Evolutionary conservation across 1,140 invertebrate genomes (phyloP).

Genomic region (Goniozus legneri): DNA sequence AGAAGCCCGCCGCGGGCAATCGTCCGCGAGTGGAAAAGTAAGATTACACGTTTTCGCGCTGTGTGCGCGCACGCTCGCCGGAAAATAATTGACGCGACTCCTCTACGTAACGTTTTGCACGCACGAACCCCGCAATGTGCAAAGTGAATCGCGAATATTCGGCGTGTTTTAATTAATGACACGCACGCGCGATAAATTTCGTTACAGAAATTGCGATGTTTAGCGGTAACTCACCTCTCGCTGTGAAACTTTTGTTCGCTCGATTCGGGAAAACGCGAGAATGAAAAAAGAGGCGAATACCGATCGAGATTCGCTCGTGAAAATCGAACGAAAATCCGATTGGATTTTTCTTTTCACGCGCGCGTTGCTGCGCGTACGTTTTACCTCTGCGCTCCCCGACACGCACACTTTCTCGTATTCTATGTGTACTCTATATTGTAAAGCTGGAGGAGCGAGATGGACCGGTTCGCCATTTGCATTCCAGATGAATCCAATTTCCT

Average conservation of each 20-base stretch:
- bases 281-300: background rate
- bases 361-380: background rate
- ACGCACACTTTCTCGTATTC: too few species aligned
- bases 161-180: too few species aligned
- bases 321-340: constrained; percentile 19
- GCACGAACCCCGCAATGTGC: constrained; percentile 9
- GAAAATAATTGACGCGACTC: constrained; percentile 11
- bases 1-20: constrained; percentile 23
- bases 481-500: constrained; percentile 34
- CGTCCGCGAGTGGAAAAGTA: constrained; percentile 29
- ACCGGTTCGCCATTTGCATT: constrained; percentile 32
- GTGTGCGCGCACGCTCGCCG: constrained; percentile 8
- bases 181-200: too few species aligned
- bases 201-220: too few species aligned
- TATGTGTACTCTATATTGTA: too few species aligned
- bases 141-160: too few species aligned
- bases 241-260: too few species aligned
- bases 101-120: background rate
- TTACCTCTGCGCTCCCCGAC: background rate
- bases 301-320: too few species aligned
- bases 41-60: constrained; percentile 35
- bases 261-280: background rate
- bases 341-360: constrained; percentile 5
- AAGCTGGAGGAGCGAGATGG: background rate
- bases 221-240: too few species aligned